Percentiles rank a stretch among this genome's conserved stretches.
Evolutionary conservation across 2,797 vertebrate genomes (phyloP).

Genomic region (Ciconia nigra): DNA sequence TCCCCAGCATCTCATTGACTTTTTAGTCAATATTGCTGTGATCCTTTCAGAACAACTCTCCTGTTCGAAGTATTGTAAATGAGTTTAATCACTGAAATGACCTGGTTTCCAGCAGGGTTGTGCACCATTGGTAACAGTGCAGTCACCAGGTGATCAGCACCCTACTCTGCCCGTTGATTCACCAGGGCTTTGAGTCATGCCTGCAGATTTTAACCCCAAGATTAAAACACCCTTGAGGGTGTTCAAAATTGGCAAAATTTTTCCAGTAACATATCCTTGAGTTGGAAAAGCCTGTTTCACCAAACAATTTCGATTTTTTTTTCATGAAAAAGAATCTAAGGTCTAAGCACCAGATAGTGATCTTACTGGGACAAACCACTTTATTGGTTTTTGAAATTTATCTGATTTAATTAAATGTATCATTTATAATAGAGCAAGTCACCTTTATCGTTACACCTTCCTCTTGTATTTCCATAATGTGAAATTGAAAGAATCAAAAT

Average conservation of each 20-base stretch:
- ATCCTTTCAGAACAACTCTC: slow-evolving; percentile 42
- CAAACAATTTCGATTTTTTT: not conserved
- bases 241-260: not conserved
- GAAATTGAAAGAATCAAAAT: not conserved
- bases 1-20: slow-evolving; percentile 58
- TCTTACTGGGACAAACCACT: not conserved
- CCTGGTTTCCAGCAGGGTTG: slow-evolving; percentile 11
- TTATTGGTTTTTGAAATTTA: not conserved
- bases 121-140: not conserved
- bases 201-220: not conserved
- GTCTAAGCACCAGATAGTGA: not conserved
- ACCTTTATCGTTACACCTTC: not conserved
- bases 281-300: not conserved
- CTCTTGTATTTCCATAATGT: not conserved
- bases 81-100: slow-evolving; percentile 42
- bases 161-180: not conserved
- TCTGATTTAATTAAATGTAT: not conserved
- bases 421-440: not conserved
- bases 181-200: not conserved
- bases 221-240: not conserved
- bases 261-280: not conserved
- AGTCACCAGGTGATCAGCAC: not conserved
- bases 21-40: slow-evolving; percentile 45
- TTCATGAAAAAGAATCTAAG: not conserved
- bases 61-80: slow-evolving; percentile 41